Base-by-base conservation (phyloP, 1,140 invertebrate genomes). In the Globodera rostochiensis region DNA sequence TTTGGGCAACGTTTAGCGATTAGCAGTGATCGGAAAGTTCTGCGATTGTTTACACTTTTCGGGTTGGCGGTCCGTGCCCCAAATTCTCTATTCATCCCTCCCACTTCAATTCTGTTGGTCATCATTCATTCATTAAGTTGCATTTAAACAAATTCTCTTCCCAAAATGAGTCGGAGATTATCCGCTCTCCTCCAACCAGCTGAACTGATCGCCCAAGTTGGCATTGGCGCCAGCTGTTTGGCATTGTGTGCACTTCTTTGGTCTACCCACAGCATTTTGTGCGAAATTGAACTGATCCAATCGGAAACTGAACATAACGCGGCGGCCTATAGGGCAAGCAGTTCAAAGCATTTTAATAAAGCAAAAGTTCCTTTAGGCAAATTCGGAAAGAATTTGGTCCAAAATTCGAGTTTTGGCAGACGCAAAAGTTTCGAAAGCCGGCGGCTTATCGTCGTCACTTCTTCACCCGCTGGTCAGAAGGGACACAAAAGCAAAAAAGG, bases 271-370 rank as follows among this genome's bases (percentile, higher is more conserved):
- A 71, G 9, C 69, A 25, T 71, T 71, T 1, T 71, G 69, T 47
- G 46, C 25, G 36, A 71, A 71, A 71, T 71, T 47, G 69, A 71
- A 19, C 25, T 45, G 69, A 3, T 71, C 69, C 69, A 47, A 71
- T 6, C 11, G 36, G 69, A 71, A 71, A 71, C 36, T 71, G 69
- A 71, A 47, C 69, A 36, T n/a, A 71, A 71, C 46, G 69, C 69
- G 36, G 69, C 21, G 3, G 69, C 25, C 4, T 71, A 36, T 47
- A 47, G 21, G 69, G 46, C 25, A 47, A 71, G 36, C 25, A 3
- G 6, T 25, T 71, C 36, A 6, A 69, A 21, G 6, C 36, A 19
- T 45, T 15, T 21, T 45, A 47, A 71, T 1, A 4, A 6, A 15
- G 13, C 1, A 71, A 71, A 11, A 71, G 15, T 15, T 53, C 57